Evolutionary conservation across 2,888 invertebrate species (phyloP).

Genomic region (Ashinkailepas kermadecensis): DNA sequence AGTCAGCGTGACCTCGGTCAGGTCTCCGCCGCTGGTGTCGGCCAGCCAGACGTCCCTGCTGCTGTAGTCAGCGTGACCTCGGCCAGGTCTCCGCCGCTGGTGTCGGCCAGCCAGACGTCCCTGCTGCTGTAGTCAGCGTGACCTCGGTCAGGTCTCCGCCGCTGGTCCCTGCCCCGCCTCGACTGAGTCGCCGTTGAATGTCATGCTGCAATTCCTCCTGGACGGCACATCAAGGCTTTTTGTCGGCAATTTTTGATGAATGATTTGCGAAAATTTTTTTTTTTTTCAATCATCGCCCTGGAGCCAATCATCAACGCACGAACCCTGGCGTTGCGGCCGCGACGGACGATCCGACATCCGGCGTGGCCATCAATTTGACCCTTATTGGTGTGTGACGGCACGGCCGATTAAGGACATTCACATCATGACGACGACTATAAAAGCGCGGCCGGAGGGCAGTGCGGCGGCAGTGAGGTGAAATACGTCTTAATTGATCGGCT

Average conservation of each 20-base stretch:
- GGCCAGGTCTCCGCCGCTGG: no score
- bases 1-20: no score
- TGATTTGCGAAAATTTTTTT: not conserved
- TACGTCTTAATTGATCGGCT: slow-evolving; percentile 22
- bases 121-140: no score
- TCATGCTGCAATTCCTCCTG: no score
- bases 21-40: no score
- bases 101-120: no score
- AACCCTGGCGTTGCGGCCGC: not conserved
- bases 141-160: no score
- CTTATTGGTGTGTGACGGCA: slow-evolving; percentile 22
- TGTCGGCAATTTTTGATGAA: not conserved
- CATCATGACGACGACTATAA: slow-evolving; percentile 13
- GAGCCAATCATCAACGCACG: slow-evolving; percentile 11
- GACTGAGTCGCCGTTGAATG: no score
- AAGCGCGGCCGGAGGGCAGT: slow-evolving; percentile 10
- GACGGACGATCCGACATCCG: not conserved
- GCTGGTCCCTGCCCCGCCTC: no score
- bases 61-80: no score
- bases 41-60: no score
- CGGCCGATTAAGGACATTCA: slow-evolving; percentile 21
- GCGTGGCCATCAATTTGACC: not conserved
- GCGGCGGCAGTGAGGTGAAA: slow-evolving; percentile 4
- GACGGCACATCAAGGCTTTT: no score
- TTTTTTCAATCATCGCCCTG: not conserved